Percentiles rank a stretch among this genome's conserved stretches.
Evolutionary conservation across 2,888 invertebrate genomes (phyloP).

Genomic region (Morinoia aosen): DNA sequence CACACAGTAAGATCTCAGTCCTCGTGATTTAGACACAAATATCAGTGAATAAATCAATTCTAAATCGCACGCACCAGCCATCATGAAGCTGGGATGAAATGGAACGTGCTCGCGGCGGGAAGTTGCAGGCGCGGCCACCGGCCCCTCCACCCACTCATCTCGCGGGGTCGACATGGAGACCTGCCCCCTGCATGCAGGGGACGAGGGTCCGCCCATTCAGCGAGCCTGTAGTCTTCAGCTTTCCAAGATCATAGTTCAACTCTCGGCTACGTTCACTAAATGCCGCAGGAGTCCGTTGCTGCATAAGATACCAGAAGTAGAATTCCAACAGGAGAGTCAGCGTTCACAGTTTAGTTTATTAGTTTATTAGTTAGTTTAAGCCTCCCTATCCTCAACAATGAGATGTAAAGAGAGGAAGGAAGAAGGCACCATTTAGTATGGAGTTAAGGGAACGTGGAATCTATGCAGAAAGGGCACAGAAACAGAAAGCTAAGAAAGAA

Average conservation of each 20-base stretch:
- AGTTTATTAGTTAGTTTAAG: too few relatives aligned
- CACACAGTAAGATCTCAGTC: too few relatives aligned
- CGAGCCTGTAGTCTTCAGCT: background rate
- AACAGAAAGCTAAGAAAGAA: too few relatives aligned
- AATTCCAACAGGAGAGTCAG: background rate
- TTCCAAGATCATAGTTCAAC: background rate
- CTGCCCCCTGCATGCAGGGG: background rate
- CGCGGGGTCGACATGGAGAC: background rate
- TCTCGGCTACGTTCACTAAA: background rate
- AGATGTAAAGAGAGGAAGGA: too few relatives aligned
- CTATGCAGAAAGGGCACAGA: too few relatives aligned
- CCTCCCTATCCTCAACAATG: too few relatives aligned
- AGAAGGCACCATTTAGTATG: too few relatives aligned
- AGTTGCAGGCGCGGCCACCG: background rate
- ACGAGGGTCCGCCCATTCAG: background rate
- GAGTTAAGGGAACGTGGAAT: too few relatives aligned
- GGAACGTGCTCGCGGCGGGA: background rate
- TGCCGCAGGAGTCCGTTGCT: background rate
- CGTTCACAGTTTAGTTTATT: too few relatives aligned
- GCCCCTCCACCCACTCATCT: too few relatives aligned
- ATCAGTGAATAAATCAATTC: too few relatives aligned
- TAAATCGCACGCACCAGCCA: background rate
- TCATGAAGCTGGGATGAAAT: background rate
- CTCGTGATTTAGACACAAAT: too few relatives aligned
- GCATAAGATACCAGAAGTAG: background rate